Evolutionary conservation across 2,888 invertebrate genomes (phyloP), one percentile per base, ranked within the genome.

Genomic region (Euspilapteryx auroguttella): DNA sequence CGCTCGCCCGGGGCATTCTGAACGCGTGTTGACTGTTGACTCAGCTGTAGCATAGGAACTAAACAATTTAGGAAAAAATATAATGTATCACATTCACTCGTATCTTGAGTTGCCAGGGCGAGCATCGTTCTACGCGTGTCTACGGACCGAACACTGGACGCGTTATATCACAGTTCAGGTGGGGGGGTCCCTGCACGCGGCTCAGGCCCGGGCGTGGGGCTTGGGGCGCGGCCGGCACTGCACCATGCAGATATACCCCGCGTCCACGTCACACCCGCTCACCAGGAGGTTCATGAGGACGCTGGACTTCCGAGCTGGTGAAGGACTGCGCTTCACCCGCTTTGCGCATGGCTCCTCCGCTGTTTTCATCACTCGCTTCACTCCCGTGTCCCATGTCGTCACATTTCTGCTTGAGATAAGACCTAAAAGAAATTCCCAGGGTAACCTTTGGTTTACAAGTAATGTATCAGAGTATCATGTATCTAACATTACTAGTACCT

Each of bases 241-340:
- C 59, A 87, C 85, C 68, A 89, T 80, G 68, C 91, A 91, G 55
- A 87, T 85, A 65, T 95, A 95, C 41, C 94, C 95, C 43, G 93
- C 89, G 76, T 89, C 89, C 59, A 90, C 87, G 69, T 95, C 95
- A 69, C 93, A 94, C 48, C 95, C 95, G 80, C 90, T 93, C 76
- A 95, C 89, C 78, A 95, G 81, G 44, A 95, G 85, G 79, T 95
- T 95, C 86, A 93, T 90, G 52, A 95, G 83, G 55, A 95, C 94
- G 64, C 89, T 88, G 42, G 84, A 85, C 29, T 45, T 36, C 31
- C 45, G 45, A 9, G 45, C 44, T 8, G 68, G 64, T 2, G 68
- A 66, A 3, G 68, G 66, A 41, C 65, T 73, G 39, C 59, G 73
- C 42, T 61, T 69, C 27, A 41, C 50, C 35, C 66, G 63, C 45